Evolutionary conservation across 2,888 invertebrate genomes (phyloP), one percentile per base, ranked within the genome.

Genomic region (Caenorhabditis afra): DNA sequence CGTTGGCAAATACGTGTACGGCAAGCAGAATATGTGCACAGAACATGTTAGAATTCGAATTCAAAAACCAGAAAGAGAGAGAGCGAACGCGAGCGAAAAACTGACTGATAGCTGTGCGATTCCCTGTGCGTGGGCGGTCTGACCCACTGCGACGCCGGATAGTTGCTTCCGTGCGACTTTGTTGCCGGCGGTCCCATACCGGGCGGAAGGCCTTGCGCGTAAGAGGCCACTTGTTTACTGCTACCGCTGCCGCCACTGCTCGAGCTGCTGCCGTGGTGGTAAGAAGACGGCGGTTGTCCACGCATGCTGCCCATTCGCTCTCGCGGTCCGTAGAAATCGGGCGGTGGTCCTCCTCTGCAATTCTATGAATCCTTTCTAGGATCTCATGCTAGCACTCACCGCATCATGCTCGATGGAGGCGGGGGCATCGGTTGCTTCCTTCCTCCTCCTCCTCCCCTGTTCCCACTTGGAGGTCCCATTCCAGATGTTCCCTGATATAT

Each of bases 181-280:
- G 44, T 57, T 18, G 57, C 62, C 62, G 75, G 75, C 20, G 78
- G 78, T 66, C 66, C 71, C 66, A 71, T 78, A 53, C 78, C 79
- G 22, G 79, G 79, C 53, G 79, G 79, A 73, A 79, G 57, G 35
- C 73, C 79, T 47, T 79, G 79, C 39, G 79, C 73, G 47, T 79
- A 73, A 45, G 73, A 73, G 22, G 79, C 79, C 50, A 73, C 73
- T 53, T 77, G 77, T 47, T 75, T 67, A 23, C 45, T 57, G 20
- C 47, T 23, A 3, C 61, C 18, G 47, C 41, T 18, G 12, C 44
- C n/a, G 8, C 35, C 50, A 18, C 61, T 45, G 29, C 61, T 45
- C 12, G 47, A 53, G n/a, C 59, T 23, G 23, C 50, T 29, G 10
- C 73, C 58, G 37, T 73, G 73, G 22, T 73, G 64, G 41, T 73